A percentile compares a stretch with the other conserved stretches of the same genome.
Evolutionary conservation across 2,797 vertebrate genomes (phyloP).

Genomic region (Takifugu rubripes): DNA sequence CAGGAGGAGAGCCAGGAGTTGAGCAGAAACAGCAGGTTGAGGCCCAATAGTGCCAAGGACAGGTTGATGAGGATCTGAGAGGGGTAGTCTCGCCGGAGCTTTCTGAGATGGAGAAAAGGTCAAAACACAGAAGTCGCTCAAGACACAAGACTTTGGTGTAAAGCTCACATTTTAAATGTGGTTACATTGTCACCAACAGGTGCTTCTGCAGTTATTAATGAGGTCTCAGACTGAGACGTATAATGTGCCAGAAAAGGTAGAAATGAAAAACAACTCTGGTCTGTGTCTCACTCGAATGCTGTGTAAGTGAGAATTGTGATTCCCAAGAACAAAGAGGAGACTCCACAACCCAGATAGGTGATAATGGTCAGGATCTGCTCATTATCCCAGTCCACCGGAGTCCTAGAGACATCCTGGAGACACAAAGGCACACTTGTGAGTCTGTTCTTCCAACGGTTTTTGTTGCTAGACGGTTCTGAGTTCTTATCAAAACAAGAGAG

Average conservation of each 20-base stretch:
- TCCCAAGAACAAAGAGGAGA: slow-evolving; percentile 86
- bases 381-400: slow-evolving; percentile 62
- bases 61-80: slow-evolving; percentile 91
- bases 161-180: no score
- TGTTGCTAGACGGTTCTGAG: no score
- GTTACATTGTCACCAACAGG: no score
- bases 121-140: background rate
- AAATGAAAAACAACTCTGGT: background rate
- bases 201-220: no score
- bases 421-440: slow-evolving; percentile 7
- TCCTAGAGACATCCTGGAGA: slow-evolving; percentile 79
- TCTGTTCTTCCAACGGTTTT: background rate
- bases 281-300: slow-evolving; percentile 81
- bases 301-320: slow-evolving; percentile 82
- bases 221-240: no score
- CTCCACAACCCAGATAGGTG: slow-evolving; percentile 84
- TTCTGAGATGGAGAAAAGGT: slow-evolving; percentile 54
- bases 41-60: slow-evolving; percentile 79
- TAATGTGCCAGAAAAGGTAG: no score
- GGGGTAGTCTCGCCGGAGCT: slow-evolving; percentile 83
- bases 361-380: slow-evolving; percentile 80
- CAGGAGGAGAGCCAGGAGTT: slow-evolving; percentile 85
- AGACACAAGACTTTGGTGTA: background rate
- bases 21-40: slow-evolving; percentile 83
- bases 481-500: no score